A percentile compares a stretch with the other conserved stretches of the same genome.
These are phyloP conservation scores for Keiferia lycopersicella DNA, from an alignment of 2,888 invertebrate species.

Conservation along the genomic window DNA sequence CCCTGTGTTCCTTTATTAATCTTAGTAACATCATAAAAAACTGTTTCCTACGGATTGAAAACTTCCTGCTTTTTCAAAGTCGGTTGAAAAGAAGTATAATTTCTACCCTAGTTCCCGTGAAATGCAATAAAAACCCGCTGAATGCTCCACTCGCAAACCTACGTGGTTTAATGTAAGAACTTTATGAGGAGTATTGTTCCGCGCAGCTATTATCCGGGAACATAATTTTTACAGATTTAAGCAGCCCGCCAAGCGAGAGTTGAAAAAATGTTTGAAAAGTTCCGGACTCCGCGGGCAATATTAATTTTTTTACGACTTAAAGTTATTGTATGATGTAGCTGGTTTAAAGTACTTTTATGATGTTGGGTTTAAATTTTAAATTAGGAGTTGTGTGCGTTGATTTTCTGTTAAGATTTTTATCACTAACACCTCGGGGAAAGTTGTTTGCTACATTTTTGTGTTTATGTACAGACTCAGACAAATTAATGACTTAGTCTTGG, in stretches of 20 bases:
- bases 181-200: constrained; percentile 21
- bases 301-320: neutral
- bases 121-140: constrained; percentile 9
- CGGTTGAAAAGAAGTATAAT: constrained; percentile 8
- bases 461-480: no score
- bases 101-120: constrained; percentile 9
- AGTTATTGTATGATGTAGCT: neutral
- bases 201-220: constrained; percentile 2
- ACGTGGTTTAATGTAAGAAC: constrained; percentile 15
- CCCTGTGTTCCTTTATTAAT: no score
- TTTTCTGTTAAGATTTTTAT: no score
- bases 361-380: neutral
- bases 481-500: no score
- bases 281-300: neutral
- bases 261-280: neutral
- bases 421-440: no score
- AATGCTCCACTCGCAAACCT: constrained; percentile 14
- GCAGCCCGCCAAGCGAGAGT: constrained; percentile 25
- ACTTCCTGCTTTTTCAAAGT: neutral
- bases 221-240: constrained; percentile 24
- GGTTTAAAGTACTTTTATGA: neutral
- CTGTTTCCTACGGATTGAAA: no score
- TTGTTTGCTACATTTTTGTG: no score
- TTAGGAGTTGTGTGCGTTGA: no score
- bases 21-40: no score